Percentiles rank a stretch among this genome's conserved stretches.
These are phyloP conservation scores for Pelobates cultripes DNA, from an alignment of 2,797 vertebrate species.

Conservation along the genomic window DNA sequence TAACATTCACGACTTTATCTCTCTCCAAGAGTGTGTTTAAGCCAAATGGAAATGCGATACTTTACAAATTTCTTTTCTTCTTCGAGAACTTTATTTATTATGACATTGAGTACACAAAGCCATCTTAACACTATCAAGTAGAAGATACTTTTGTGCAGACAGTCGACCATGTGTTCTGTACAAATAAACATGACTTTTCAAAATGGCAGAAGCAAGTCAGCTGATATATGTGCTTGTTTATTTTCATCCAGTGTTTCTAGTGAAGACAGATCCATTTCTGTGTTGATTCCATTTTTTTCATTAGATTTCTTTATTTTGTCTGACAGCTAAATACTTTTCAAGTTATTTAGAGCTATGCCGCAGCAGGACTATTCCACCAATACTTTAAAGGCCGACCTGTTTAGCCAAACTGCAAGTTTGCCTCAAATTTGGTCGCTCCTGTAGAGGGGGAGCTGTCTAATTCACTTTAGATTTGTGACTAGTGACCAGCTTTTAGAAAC, in stretches of 20 bases:
- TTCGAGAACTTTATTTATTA: constrained; percentile 61
- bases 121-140: constrained; percentile 67
- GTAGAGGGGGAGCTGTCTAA: constrained; percentile 65
- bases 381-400: constrained; percentile 66
- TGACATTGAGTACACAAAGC: constrained; percentile 61
- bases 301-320: constrained; percentile 66
- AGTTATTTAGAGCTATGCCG: constrained; percentile 40
- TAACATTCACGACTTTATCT: constrained; percentile 24
- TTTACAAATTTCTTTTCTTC: constrained; percentile 33
- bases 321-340: constrained; percentile 78
- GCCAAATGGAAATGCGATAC: constrained; percentile 13
- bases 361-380: constrained; percentile 18
- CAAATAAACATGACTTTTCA: constrained; percentile 72
- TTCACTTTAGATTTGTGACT: constrained; percentile 89
- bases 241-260: constrained; percentile 73
- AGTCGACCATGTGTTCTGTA: constrained; percentile 63
- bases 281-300: constrained; percentile 1
- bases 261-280: constrained; percentile 65
- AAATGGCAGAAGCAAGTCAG: constrained; percentile 69
- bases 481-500: constrained; percentile 93
- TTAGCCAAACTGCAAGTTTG: constrained; percentile 67
- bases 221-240: constrained; percentile 55
- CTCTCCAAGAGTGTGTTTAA: constrained; percentile 32
- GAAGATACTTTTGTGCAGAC: constrained; percentile 64
- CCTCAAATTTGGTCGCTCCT: constrained; percentile 68